These are phyloP conservation scores for fruit fly (Drosophila melanogaster) DNA, from an alignment of 1,140 invertebrate genomes.

Conservation along the genomic window Release_6_plus_ISO1_MT NT_033777.3:18873001-18873500, in stretches of 20 bases:
- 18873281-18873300: no score
- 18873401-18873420: conserved; percentile 34
- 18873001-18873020: conserved; percentile 46
- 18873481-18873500: conserved; percentile 49
- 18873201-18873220: no score
- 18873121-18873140: no score
- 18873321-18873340: neutral
- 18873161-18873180: no score
- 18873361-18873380: conserved; percentile 30
- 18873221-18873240: neutral
- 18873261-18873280: no score
- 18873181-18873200: no score
- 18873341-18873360: neutral
- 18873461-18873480: conserved; percentile 57
- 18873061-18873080: conserved; percentile 43
- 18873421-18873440: conserved; percentile 49
- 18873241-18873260: no score
- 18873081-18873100: neutral
- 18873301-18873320: no score
- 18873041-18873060: conserved; percentile 52
- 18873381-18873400: conserved; percentile 6
- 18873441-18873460: conserved; percentile 33
- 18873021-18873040: conserved; percentile 63
- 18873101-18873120: no score
- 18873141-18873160: no score